Evolutionary conservation across 2,797 vertebrate species (phyloP).

Genomic region (Fistularia commersonii): DNA sequence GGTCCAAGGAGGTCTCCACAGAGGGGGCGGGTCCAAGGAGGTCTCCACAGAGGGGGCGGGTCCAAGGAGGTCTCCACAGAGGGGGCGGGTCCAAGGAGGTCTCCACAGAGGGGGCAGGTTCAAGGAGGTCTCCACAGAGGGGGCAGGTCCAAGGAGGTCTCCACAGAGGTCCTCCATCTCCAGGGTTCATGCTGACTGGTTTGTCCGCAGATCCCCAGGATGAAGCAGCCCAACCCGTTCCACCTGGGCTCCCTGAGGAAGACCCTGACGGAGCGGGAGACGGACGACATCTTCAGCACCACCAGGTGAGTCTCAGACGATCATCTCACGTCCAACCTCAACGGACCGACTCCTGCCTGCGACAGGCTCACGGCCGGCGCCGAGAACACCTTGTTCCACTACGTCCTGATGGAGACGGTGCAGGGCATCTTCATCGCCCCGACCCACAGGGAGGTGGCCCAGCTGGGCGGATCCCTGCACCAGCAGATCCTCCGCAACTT

Average conservation of each 20-base stretch:
- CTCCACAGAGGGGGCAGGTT: too few species aligned
- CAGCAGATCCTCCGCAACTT: constrained; percentile 92
- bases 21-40: too few species aligned
- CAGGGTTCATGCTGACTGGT: not conserved
- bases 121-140: too few species aligned
- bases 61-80: too few species aligned
- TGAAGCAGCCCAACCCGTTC: constrained; percentile 88
- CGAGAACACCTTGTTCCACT: constrained; percentile 96
- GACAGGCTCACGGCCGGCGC: constrained; percentile 86
- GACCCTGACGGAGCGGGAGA: constrained; percentile 82
- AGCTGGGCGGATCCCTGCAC: constrained; percentile 87
- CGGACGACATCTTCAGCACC: constrained; percentile 78
- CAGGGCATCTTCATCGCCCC: constrained; percentile 96
- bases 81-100: too few species aligned
- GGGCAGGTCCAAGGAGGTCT: too few species aligned
- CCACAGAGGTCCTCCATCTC: not conserved
- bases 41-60: too few species aligned
- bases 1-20: too few species aligned
- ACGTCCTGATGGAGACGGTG: constrained; percentile 87
- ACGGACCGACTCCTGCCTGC: not conserved
- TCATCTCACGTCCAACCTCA: too few species aligned
- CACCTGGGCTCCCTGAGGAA: constrained; percentile 85
- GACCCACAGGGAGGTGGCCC: constrained; percentile 85
- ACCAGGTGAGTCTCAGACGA: constrained; percentile 77
- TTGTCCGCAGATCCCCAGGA: constrained; percentile 71